These are phyloP conservation scores for Baryphthengus martii DNA, from an alignment of 2,113 vertebrate species.

Conservation along the genomic window DNA sequence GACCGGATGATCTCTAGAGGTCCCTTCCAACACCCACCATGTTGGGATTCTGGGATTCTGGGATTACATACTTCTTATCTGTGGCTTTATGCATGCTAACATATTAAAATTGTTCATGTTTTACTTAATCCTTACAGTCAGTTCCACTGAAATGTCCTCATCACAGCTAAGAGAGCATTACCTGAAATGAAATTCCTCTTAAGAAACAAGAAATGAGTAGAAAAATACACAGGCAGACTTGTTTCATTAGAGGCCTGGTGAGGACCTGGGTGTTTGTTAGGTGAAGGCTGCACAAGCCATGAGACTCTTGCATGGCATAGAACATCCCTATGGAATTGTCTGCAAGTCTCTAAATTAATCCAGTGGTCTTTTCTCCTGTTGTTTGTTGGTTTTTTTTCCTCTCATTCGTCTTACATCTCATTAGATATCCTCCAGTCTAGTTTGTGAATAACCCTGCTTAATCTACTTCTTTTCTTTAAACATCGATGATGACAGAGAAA, in stretches of 20 bases:
- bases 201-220: neutral
- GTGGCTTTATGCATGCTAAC: neutral
- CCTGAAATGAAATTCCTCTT: neutral
- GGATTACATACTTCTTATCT: neutral
- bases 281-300: neutral
- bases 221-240: neutral
- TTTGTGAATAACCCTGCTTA: neutral
- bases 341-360: neutral
- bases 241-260: neutral
- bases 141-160: neutral
- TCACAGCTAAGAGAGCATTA: neutral
- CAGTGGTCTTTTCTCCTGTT: neutral
- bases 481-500: neutral
- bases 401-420: neutral
- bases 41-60: neutral
- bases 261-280: neutral
- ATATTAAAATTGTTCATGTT: neutral
- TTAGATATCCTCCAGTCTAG: neutral
- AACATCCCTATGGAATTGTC: neutral
- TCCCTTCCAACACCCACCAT: neutral
- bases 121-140: neutral
- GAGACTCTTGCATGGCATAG: too few species aligned
- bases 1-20: neutral
- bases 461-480: neutral
- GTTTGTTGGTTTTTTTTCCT: too few species aligned